Evolutionary conservation across 2,113 vertebrate species (phyloP), one percentile per base, ranked within the genome.

Genomic region (Chloebia gouldiae): DNA sequence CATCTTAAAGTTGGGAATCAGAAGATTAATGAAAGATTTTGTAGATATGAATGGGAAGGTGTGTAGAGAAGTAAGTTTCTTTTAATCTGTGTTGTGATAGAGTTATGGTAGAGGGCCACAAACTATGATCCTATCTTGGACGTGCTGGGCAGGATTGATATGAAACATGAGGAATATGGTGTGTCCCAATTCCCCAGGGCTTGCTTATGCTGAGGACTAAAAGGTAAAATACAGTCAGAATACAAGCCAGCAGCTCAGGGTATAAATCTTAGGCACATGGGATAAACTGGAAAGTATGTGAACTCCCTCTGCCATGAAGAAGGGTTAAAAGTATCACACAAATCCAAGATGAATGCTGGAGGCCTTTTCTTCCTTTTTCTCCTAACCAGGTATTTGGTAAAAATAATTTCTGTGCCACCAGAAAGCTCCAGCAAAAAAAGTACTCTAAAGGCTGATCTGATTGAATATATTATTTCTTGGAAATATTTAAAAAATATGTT

Each of bases 361-460:
- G 49, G n/a, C 16, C 77, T 95, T 86, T 81, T 87, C 22, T 81
- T 83, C 61, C 42, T 77, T 92, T 90, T 82, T 21, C 45, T 94
- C 21, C 39, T 59, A 71, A 88, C 72, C 17, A 78, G 56, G 44
- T 78, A 40, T 66, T 35, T 65, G 35, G 51, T 73, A 88, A 88
- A 92, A 94, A 83, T 59, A 50, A 88, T 93, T 86, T 92, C n/a
- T 82, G 6, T 86, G 75, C 76, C 82, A 95, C 75, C 21, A 83
- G 77, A 88, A 72, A 89, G 31, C 53, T 92, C 31, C 61, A 70
- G 49, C 13, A 86, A 81, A 56, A 56, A 78, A 81, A 27, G 47
- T 68, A 37, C 13, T 68, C 39, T 70, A 39, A 86, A 79, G 27
- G 19, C 19, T 79, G 37, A 37, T 40, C 54, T 87, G 31, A 12